Evolutionary conservation across 2,888 invertebrate genomes (phyloP).

Genomic region (Andrena camellia): DNA sequence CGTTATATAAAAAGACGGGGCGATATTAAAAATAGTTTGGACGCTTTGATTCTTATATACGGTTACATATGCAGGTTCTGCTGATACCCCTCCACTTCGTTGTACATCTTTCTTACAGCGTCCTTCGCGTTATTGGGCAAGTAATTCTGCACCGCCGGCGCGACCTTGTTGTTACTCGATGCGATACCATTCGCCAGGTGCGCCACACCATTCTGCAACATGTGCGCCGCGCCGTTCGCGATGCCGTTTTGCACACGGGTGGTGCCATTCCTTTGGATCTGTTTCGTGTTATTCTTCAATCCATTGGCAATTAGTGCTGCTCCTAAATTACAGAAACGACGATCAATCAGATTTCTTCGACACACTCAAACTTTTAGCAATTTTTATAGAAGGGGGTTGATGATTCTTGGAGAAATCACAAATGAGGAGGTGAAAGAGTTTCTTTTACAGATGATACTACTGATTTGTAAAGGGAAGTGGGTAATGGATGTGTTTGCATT

Average conservation of each 20-base stretch:
- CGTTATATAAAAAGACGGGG: constrained; percentile 44
- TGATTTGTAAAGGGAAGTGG: no score
- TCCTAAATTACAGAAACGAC: constrained; percentile 32
- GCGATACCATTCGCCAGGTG: constrained; percentile 78
- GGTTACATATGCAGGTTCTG: constrained; percentile 74
- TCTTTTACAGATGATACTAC: no score
- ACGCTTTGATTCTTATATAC: neutral
- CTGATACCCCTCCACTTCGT: constrained; percentile 84
- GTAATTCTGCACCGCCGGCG: constrained; percentile 73
- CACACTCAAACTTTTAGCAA: no score
- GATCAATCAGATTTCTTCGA: neutral
- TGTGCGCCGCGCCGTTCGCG: constrained; percentile 74
- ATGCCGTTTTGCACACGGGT: constrained; percentile 66
- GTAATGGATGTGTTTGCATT: neutral
- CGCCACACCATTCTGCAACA: constrained; percentile 79
- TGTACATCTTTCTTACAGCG: constrained; percentile 84
- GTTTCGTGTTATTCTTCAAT: constrained; percentile 82
- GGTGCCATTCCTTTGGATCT: constrained; percentile 73
- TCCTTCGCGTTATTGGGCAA: constrained; percentile 71
- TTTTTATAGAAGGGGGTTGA: no score
- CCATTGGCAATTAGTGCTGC: constrained; percentile 79
- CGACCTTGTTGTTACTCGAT: constrained; percentile 75
- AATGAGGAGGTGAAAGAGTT: no score
- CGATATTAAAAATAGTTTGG: constrained; percentile 36
- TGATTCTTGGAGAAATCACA: no score